These are phyloP conservation scores for Synanthedon andrenaeformis DNA, from an alignment of 2,888 invertebrate species.

Conservation along the genomic window DNA sequence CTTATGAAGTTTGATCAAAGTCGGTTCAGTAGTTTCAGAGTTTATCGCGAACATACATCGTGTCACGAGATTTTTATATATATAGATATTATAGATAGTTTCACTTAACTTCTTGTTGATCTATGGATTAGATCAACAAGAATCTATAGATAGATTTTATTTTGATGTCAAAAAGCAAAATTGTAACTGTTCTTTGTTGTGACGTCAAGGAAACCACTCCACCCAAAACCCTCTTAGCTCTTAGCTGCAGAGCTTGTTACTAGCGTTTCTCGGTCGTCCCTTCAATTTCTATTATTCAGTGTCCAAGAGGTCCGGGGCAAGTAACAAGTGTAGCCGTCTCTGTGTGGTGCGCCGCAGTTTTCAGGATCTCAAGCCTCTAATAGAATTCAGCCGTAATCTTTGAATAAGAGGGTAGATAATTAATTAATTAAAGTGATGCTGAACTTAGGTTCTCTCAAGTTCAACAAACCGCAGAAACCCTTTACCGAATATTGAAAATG, in stretches of 20 bases:
- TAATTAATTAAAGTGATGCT: constrained; percentile 2
- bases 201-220: not conserved
- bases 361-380: constrained; percentile 1
- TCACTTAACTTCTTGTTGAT: too few species aligned
- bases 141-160: too few species aligned
- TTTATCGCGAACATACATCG: too few species aligned
- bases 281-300: constrained; percentile 26
- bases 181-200: too few species aligned
- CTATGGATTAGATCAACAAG: too few species aligned
- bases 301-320: constrained; percentile 11
- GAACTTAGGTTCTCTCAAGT: not conserved
- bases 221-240: not conserved
- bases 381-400: constrained; percentile 1
- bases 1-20: too few species aligned
- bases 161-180: too few species aligned
- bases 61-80: too few species aligned
- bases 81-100: too few species aligned
- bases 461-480: not conserved
- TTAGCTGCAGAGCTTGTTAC: not conserved
- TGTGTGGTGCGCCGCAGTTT: not conserved
- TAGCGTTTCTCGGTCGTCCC: constrained; percentile 6
- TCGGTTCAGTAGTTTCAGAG: too few species aligned
- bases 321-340: not conserved
- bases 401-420: not conserved
- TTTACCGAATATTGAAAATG: constrained; percentile 1